Evolutionary conservation across 1,140 invertebrate species (phyloP).

Genomic region (Agrypnia vestita): DNA sequence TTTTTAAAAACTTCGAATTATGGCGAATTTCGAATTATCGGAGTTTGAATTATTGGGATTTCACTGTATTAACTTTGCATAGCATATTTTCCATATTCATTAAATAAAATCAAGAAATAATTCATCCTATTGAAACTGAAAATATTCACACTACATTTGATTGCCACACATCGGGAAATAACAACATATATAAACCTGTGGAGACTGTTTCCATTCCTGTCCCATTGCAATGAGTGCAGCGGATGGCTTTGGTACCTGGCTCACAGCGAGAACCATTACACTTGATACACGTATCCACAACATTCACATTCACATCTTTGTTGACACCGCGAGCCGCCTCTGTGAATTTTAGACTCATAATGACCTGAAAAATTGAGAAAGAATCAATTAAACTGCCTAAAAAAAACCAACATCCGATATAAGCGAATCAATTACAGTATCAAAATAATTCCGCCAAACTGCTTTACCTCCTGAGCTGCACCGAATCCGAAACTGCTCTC

Average conservation of each 20-base stretch:
- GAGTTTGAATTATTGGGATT: too few relatives aligned
- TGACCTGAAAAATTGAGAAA: conserved; percentile 73
- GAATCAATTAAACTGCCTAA: too few relatives aligned
- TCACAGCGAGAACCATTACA: conserved; percentile 91
- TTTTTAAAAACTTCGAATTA: too few relatives aligned
- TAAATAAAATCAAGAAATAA: too few relatives aligned
- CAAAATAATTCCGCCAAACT: background rate
- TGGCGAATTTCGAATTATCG: too few relatives aligned
- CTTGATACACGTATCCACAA: conserved; percentile 93
- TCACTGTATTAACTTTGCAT: too few relatives aligned
- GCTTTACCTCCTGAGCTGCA: conserved; percentile 88
- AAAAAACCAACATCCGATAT: too few relatives aligned
- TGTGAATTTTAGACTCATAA: conserved; percentile 93
- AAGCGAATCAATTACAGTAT: too few relatives aligned
- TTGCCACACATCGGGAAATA: too few relatives aligned
- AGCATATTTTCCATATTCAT: too few relatives aligned
- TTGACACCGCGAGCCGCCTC: conserved; percentile 97
- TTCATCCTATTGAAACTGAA: too few relatives aligned
- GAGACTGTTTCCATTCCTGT: conserved; percentile 95
- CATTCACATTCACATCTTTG: conserved; percentile 94
- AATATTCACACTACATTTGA: too few relatives aligned
- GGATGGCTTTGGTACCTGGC: conserved; percentile 88
- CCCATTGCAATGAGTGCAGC: conserved; percentile 96
- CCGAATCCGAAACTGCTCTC: conserved; percentile 93
- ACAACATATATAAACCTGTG: conserved; percentile 74